Evolutionary conservation across 2,797 vertebrate species (phyloP).

Genomic region (Stomatorhinus walkeri): DNA sequence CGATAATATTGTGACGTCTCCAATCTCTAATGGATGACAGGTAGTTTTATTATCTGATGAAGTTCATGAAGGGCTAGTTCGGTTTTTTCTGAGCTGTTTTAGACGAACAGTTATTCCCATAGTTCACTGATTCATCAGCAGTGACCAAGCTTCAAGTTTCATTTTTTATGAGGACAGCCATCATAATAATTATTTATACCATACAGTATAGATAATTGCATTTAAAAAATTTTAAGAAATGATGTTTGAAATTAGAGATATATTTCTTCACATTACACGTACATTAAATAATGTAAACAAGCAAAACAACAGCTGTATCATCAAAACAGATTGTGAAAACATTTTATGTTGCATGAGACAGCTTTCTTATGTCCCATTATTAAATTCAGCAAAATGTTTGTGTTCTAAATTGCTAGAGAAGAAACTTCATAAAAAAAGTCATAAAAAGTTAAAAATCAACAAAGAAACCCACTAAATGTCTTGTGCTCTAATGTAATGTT

Average conservation of each 20-base stretch:
- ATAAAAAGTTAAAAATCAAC: not conserved
- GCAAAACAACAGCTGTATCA: not conserved
- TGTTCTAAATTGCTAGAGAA: not conserved
- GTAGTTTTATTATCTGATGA: not conserved
- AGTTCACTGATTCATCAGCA: not conserved
- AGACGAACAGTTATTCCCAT: conserved; percentile 7
- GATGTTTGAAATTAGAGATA: not conserved
- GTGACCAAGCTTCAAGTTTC: not conserved
- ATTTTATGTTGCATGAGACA: not conserved
- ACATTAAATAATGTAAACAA: not conserved
- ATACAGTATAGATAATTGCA: not conserved
- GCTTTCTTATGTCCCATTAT: not conserved
- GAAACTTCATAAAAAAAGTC: not conserved
- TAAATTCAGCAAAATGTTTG: not conserved
- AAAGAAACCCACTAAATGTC: not conserved
- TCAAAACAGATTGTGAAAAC: not conserved
- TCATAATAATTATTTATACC: not conserved
- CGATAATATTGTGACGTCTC: not conserved
- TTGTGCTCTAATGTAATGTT: not conserved
- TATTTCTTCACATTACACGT: not conserved
- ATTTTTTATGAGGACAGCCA: not conserved
- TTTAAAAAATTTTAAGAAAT: not conserved
- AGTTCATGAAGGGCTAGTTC: not conserved
- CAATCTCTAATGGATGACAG: not conserved
- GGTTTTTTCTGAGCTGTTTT: not conserved